phyloP scores from a whole-genome alignment of 1,140 invertebrate species.

The Listronotus bonariensis region DNA sequence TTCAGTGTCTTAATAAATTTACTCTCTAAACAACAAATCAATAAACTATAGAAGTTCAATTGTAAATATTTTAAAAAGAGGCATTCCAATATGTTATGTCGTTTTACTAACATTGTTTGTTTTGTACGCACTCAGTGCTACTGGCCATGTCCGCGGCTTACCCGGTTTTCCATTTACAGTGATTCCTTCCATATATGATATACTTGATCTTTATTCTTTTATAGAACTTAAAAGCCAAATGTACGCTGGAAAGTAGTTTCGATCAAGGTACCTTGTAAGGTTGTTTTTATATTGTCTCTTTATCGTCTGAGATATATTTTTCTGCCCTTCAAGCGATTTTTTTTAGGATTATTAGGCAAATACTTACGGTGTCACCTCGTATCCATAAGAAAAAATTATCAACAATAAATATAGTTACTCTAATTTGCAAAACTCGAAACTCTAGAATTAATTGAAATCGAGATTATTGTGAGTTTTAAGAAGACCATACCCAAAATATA shows the following conservation, averaged over 20 bases:
- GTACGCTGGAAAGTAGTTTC: constrained; percentile 52
- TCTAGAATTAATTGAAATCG: too few relatives aligned
- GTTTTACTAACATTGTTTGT: constrained; percentile 29
- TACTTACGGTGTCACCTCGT: too few relatives aligned
- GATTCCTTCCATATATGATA: constrained; percentile 58
- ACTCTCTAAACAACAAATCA: constrained; percentile 16
- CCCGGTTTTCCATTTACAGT: constrained; percentile 58
- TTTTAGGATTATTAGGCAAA: too few relatives aligned
- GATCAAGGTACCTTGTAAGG: constrained; percentile 54
- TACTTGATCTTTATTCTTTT: constrained; percentile 58
- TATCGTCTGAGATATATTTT: constrained; percentile 9
- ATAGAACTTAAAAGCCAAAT: constrained; percentile 53
- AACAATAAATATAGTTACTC: too few relatives aligned
- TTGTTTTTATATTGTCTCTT: constrained; percentile 46
- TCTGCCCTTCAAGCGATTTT: too few relatives aligned
- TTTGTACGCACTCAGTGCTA: constrained; percentile 30
- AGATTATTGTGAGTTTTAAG: too few relatives aligned
- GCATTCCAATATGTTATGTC: constrained; percentile 33
- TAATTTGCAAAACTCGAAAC: too few relatives aligned
- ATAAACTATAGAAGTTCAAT: constrained; percentile 16
- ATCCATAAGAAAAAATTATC: too few relatives aligned
- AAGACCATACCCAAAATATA: too few relatives aligned
- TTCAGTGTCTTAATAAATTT: neutral
- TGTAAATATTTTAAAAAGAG: constrained; percentile 28
- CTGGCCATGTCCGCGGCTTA: constrained; percentile 50